These are phyloP conservation scores for Lithosia quadra DNA, from an alignment of 2,888 invertebrate species.

Conservation along the genomic window DNA sequence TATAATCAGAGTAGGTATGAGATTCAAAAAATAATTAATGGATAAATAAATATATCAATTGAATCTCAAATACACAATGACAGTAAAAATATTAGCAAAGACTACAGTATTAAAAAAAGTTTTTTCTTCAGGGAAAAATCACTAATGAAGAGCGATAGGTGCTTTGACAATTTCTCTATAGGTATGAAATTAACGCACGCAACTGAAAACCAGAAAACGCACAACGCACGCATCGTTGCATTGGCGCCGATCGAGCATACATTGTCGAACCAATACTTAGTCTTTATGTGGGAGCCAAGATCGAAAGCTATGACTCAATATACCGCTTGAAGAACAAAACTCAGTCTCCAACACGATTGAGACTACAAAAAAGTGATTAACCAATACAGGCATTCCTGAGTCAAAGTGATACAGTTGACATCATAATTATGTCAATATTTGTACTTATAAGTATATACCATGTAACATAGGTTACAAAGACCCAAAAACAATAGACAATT, in stretches of 20 bases:
- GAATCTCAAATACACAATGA: too few species aligned
- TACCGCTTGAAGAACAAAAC: conserved; percentile 60
- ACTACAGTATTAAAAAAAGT: not conserved
- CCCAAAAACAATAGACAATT: not conserved
- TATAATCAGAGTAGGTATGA: too few species aligned
- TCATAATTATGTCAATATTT: not conserved
- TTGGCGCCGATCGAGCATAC: conserved; percentile 48
- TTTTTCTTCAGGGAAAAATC: not conserved
- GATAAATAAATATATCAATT: too few species aligned
- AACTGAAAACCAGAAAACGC: conserved; percentile 22
- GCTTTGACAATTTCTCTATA: conserved; percentile 5
- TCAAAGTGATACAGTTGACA: not conserved
- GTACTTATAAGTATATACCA: too few species aligned
- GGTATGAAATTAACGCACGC: conserved; percentile 2
- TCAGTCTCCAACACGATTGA: conserved; percentile 7
- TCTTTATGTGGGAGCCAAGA: conserved; percentile 71
- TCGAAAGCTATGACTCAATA: conserved; percentile 81
- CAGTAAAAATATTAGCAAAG: not conserved
- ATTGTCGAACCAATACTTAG: conserved; percentile 56
- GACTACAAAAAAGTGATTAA: conserved; percentile 36
- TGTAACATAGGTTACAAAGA: not conserved
- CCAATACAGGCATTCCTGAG: conserved; percentile 12
- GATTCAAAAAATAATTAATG: too few species aligned
- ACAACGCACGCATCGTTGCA: conserved; percentile 54
- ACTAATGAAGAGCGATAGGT: not conserved